Evolutionary conservation across 2,797 vertebrate genomes (phyloP).

Genomic region (Brachymystax lenok): DNA sequence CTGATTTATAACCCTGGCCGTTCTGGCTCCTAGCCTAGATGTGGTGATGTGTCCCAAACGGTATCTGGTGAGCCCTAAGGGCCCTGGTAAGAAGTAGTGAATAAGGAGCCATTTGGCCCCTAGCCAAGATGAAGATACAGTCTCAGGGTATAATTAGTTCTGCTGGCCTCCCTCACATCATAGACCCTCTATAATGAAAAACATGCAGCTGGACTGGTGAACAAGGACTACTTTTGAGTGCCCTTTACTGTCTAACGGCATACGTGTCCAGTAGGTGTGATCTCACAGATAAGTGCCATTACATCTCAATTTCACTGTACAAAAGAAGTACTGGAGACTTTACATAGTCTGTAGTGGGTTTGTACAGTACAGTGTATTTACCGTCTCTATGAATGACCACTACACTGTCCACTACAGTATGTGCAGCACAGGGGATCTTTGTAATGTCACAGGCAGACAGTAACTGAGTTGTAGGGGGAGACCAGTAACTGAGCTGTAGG

Average conservation of each 20-base stretch:
- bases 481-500: no score
- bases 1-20: constrained; percentile 62
- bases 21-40: constrained; percentile 24
- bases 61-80: background rate
- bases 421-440: background rate
- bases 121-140: no score
- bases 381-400: background rate
- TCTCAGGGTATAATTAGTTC: no score
- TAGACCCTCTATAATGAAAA: constrained; percentile 33
- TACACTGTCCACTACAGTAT: background rate
- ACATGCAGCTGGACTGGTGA: constrained; percentile 63
- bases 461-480: no score
- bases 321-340: background rate
- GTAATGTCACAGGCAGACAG: no score
- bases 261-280: background rate
- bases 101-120: no score
- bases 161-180: no score
- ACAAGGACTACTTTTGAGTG: no score
- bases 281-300: background rate
- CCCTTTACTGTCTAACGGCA: no score
- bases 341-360: background rate
- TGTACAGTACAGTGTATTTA: background rate
- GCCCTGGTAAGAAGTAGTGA: no score
- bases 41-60: background rate
- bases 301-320: background rate